These are phyloP conservation scores for Apogon hyalosoma DNA, from an alignment of 2,797 vertebrate species.

Conservation along the genomic window DNA sequence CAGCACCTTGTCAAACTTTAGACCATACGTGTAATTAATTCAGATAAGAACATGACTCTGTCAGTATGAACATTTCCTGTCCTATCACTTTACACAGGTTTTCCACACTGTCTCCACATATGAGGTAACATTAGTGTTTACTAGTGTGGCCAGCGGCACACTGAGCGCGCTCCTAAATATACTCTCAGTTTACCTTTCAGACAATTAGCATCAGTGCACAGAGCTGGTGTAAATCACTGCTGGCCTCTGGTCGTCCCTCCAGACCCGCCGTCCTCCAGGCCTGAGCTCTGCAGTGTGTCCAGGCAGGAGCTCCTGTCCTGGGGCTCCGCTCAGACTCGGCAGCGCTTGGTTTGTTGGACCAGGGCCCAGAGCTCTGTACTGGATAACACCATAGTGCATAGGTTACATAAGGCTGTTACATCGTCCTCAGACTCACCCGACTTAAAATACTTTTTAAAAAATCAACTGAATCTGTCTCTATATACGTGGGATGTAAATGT, in stretches of 20 bases:
- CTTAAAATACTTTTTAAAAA: neutral
- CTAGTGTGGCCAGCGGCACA: neutral
- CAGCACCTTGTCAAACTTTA: no score
- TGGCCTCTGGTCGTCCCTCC: slow-evolving; percentile 20
- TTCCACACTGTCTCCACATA: neutral
- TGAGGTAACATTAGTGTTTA: neutral
- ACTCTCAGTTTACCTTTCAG: slow-evolving; percentile 22
- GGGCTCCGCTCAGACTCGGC: slow-evolving; percentile 63
- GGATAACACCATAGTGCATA: slow-evolving; percentile 60
- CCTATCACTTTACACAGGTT: neutral
- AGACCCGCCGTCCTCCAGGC: slow-evolving; percentile 43
- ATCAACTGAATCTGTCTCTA: no score
- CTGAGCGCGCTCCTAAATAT: neutral
- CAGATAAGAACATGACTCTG: no score
- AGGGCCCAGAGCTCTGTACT: slow-evolving; percentile 67
- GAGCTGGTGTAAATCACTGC: slow-evolving; percentile 24
- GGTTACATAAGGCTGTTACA: slow-evolving; percentile 68
- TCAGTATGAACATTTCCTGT: no score
- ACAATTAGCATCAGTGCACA: slow-evolving; percentile 33
- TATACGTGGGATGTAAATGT: no score
- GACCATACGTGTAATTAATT: no score
- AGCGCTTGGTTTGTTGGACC: slow-evolving; percentile 63
- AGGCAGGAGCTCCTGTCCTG: slow-evolving; percentile 67
- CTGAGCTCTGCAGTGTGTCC: slow-evolving; percentile 55
- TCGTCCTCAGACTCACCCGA: slow-evolving; percentile 33